Base-by-base conservation (phyloP, 2,888 invertebrate genomes). In the Tinea trinotella region DNA sequence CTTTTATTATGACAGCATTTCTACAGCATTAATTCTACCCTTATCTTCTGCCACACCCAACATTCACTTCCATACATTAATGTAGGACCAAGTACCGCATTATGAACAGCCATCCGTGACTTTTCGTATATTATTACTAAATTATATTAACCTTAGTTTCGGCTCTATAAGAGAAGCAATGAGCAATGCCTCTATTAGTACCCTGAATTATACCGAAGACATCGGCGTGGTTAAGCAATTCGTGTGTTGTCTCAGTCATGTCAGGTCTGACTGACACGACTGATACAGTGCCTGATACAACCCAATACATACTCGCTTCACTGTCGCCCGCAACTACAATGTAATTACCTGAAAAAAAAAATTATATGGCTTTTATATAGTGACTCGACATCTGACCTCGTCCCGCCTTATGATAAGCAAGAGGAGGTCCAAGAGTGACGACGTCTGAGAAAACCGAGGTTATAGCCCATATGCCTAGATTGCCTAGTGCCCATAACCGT, bases 271-370 rank as follows among this genome's bases (percentile, higher is more conserved):
- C 81, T 0, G 83, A 82, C n/a, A 85, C 71, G 10, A 85, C 84
- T 0, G 82, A 72, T 13, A 88, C 87, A 0, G 70, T 66, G 3
- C 88, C 88, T 0, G 75, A 68, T 1, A 80, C 74, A 50, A 88
- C 83, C 76, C 88, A 88, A 66, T 85, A 85, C 86, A 88, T 88
- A 1, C 80, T 75, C 0, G 87, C 76, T 55, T 88, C 85, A n/a
- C 81, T 81, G 58, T 88, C 87, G 0, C 88, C 87, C 1, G 85
- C 83, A 22, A 85, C 80, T 1, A 88, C 83, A 59, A 88, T 84
- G 61, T 88, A 87, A 59, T 88, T 87, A 0, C 83, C 84, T 85
- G 55, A 1, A 58, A 48, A 34, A 7, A 10, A 4, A 5, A 49
- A 22, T 3, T 15, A 9, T 59, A 9, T 48, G 20, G 18, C 7